Base-by-base conservation (phyloP, 2,113 vertebrate genomes). In the Clarias gariepinus region DNA sequence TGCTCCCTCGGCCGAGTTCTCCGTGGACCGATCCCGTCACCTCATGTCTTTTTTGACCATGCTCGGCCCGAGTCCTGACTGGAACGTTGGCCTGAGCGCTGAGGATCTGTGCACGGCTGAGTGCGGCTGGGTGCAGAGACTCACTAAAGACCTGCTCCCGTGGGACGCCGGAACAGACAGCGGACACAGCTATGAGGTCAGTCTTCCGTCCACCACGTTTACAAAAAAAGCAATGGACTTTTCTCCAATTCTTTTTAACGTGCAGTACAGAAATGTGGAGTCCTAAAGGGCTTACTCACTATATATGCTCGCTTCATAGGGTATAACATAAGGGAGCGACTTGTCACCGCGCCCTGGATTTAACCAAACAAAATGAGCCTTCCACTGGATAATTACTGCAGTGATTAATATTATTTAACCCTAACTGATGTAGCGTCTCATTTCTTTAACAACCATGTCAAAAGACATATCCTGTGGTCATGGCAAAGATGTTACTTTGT, bases 41-140 rank as follows among this genome's bases (percentile, higher is more conserved):
- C 93, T 99, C 53, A 98, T 99, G 98, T 99, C 98, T 82, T 99
- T 99, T 94, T 94, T 99, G 60, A 97, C 97, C 84, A 99, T 99
- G 98, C 94, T 99, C 0, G 98, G 98, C 10, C 98, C 98, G 77
- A 99, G 98, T 73, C 98, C 98, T 0, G 98, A 99, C 92, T 99
- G 98, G 98, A 99, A 99, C 0, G 98, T 98, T 85, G 98, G 98
- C 0, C 92, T 99, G 16, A 97, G 98, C 0, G 96, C 96, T 0
- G 97, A 99, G 89, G 97, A 99, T 53, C 96, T 99, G 53, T 99
- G 98, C 53, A 99, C 98, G 87, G 97, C 96, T 91, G 97, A 99
- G 53, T 99, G 98, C 0, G 97, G 98, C 90, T 99, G 98, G 98
- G 96, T 98, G 69, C 98, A 98, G 94, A 96, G 93, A 58, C 93